Percentiles rank a stretch among this genome's conserved stretches.
These are phyloP conservation scores for Nemotelus nigrinus DNA, from an alignment of 2,888 invertebrate species.

Conservation along the genomic window DNA sequence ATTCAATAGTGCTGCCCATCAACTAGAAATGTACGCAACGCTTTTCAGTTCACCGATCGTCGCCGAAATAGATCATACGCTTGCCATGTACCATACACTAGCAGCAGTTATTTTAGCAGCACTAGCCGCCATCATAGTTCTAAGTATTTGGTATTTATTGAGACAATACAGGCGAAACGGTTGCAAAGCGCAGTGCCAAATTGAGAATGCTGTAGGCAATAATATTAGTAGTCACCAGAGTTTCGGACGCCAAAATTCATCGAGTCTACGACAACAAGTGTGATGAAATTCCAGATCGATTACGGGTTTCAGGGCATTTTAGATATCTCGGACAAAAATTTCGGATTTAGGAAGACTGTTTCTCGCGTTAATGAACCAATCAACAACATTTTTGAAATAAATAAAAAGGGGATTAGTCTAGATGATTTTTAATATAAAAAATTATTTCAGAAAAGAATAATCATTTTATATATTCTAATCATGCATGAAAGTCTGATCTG, in stretches of 20 bases:
- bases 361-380: too few species aligned
- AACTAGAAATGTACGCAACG: slow-evolving; percentile 61
- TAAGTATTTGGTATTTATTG: slow-evolving; percentile 42
- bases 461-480: too few species aligned
- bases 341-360: not conserved
- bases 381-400: too few species aligned
- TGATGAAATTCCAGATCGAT: slow-evolving; percentile 10
- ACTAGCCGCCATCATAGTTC: slow-evolving; percentile 38
- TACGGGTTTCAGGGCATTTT: slow-evolving; percentile 7
- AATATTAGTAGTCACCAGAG: not conserved
- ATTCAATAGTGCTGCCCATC: slow-evolving; percentile 65
- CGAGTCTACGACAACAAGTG: slow-evolving; percentile 24
- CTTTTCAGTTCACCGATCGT: slow-evolving; percentile 50
- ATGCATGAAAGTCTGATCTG: too few species aligned
- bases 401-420: too few species aligned
- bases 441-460: too few species aligned
- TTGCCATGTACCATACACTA: slow-evolving; percentile 29
- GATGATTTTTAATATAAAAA: too few species aligned
- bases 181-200: slow-evolving; percentile 33
- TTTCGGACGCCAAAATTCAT: slow-evolving; percentile 21
- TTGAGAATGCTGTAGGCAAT: not conserved
- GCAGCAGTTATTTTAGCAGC: slow-evolving; percentile 41
- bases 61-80: slow-evolving; percentile 41
- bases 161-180: slow-evolving; percentile 20
- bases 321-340: not conserved